Evolutionary conservation across 2,888 invertebrate species (phyloP).

Genomic region (Lucinisca nassula): DNA sequence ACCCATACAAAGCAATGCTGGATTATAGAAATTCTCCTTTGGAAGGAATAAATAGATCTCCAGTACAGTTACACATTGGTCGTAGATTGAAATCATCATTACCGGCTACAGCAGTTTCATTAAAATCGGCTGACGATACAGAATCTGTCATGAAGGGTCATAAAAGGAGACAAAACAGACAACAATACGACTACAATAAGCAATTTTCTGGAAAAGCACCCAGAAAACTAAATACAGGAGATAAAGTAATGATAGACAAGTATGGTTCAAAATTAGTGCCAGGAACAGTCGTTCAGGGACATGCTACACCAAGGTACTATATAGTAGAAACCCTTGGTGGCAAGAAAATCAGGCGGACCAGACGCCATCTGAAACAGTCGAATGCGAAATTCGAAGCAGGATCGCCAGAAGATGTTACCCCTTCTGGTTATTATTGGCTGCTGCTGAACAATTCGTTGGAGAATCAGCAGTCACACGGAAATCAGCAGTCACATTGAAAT

Average conservation of each 20-base stretch:
- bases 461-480: background rate
- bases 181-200: slow-evolving; percentile 28
- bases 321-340: slow-evolving; percentile 35
- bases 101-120: background rate
- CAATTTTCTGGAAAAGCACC: slow-evolving; percentile 1
- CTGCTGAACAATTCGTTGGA: background rate
- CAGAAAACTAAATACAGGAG: background rate
- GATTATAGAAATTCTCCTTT: slow-evolving; percentile 53
- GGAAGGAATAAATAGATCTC: slow-evolving; percentile 5
- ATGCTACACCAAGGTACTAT: slow-evolving; percentile 28
- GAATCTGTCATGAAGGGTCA: background rate
- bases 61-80: slow-evolving; percentile 27
- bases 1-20: slow-evolving; percentile 39
- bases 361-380: slow-evolving; percentile 9
- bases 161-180: slow-evolving; percentile 3
- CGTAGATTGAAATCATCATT: slow-evolving; percentile 32
- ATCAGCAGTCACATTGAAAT: background rate
- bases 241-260: slow-evolving; percentile 22
- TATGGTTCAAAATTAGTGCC: slow-evolving; percentile 7
- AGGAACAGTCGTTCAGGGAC: slow-evolving; percentile 11
- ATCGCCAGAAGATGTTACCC: background rate
- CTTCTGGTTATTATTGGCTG: background rate
- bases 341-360: slow-evolving; percentile 28
- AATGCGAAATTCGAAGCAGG: background rate
- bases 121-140: background rate